A percentile compares a stretch with the other conserved stretches of the same genome.
Evolutionary conservation across 2,888 invertebrate genomes (phyloP).

Genomic region (Peribatodes rhomboidaria): DNA sequence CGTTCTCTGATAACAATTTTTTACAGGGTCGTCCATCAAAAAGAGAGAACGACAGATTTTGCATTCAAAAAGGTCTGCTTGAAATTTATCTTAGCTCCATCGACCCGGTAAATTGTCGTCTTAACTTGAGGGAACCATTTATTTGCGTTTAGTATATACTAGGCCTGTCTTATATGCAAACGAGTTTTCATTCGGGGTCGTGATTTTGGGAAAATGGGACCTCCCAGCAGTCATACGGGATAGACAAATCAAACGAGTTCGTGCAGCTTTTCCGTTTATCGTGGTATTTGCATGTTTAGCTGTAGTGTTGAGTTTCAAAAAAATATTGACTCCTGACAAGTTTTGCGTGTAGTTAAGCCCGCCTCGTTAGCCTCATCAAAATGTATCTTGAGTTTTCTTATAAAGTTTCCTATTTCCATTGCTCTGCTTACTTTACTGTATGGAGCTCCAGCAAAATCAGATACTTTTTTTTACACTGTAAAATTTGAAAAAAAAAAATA

Average conservation of each 20-base stretch:
- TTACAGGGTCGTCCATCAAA: slow-evolving; percentile 57
- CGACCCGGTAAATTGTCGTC: slow-evolving; percentile 80
- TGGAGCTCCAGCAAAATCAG: too few species aligned
- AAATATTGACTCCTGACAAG: too few species aligned
- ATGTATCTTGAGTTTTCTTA: too few species aligned
- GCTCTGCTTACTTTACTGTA: too few species aligned
- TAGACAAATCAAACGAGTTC: slow-evolving; percentile 61
- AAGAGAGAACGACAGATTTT: slow-evolving; percentile 65
- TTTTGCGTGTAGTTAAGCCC: too few species aligned
- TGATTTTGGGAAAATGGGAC: slow-evolving; percentile 62
- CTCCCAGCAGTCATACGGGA: slow-evolving; percentile 58
- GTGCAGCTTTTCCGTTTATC: slow-evolving; percentile 54
- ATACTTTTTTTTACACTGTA: too few species aligned
- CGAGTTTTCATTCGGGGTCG: slow-evolving; percentile 68
- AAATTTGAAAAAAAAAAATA: background rate
- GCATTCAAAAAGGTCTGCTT: slow-evolving; percentile 68
- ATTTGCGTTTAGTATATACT: slow-evolving; percentile 78
- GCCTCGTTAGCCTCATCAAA: background rate
- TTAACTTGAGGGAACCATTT: slow-evolving; percentile 77
- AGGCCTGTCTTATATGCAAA: slow-evolving; percentile 77
- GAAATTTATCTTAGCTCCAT: slow-evolving; percentile 74
- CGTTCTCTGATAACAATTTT: slow-evolving; percentile 47
- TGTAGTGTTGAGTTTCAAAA: too few species aligned
- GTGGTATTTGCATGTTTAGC: slow-evolving; percentile 49
- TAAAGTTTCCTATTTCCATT: background rate